A percentile compares a stretch with the other conserved stretches of the same genome.
phyloP scores from a whole-genome alignment of 2,888 invertebrate species.

The Yponomeuta evonymella region DNA sequence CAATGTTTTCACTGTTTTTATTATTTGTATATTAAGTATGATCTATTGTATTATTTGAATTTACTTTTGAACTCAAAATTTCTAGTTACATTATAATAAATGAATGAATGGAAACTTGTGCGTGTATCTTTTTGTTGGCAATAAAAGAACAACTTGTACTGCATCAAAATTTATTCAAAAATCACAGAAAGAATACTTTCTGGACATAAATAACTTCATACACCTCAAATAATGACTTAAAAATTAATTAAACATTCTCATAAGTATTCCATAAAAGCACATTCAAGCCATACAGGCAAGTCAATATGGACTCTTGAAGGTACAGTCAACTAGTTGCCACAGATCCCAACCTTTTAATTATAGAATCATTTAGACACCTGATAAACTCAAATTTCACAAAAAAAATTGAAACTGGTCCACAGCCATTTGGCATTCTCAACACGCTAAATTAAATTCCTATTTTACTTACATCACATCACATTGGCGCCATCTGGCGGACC shows the following conservation, averaged over 20 bases:
- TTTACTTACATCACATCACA: no score
- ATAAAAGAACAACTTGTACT: neutral
- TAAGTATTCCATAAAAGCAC: neutral
- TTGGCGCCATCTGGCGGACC: no score
- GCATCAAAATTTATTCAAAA: neutral
- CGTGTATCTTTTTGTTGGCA: neutral
- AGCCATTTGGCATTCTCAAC: no score
- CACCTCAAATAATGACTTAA: neutral
- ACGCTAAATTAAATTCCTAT: no score
- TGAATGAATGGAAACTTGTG: slow-evolving; percentile 14
- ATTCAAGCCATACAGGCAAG: neutral
- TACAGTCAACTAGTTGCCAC: no score
- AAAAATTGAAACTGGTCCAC: no score
- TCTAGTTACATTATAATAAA: slow-evolving; percentile 49
- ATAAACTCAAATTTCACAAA: no score
- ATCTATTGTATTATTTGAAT: slow-evolving; percentile 25
- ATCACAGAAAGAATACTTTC: neutral
- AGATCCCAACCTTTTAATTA: no score
- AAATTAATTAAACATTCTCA: neutral
- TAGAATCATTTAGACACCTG: no score
- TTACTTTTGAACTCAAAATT: slow-evolving; percentile 31
- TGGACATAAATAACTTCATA: neutral
- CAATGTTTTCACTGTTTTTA: slow-evolving; percentile 30
- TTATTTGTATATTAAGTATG: slow-evolving; percentile 20
- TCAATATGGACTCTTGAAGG: no score